phyloP scores from a whole-genome alignment of 1,140 invertebrate species.

The Kradibia gibbosae region DNA sequence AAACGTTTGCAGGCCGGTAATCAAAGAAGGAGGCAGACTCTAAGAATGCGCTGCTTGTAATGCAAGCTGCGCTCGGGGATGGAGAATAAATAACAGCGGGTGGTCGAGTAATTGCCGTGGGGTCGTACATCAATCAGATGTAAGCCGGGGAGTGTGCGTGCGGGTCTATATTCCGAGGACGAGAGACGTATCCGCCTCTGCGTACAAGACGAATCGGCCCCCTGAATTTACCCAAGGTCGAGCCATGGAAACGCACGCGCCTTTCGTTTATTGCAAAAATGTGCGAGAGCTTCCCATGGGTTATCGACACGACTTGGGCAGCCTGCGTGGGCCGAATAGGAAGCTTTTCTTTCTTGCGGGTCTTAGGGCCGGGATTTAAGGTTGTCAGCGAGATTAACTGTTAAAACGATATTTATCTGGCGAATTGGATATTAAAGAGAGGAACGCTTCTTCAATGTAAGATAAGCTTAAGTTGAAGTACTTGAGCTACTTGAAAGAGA shows the following conservation, averaged over 20 bases:
- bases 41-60: constrained; percentile 38
- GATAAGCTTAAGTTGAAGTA: too few species aligned
- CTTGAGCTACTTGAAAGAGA: too few species aligned
- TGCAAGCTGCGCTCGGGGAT: constrained; percentile 41
- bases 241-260: neutral
- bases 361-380: neutral
- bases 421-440: too few species aligned
- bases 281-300: neutral
- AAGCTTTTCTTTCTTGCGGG: neutral
- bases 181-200: neutral
- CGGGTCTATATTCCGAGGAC: neutral
- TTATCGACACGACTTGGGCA: neutral
- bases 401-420: neutral
- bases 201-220: neutral
- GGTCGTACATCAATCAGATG: constrained; percentile 50
- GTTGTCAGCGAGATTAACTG: neutral
- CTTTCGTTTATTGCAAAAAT: neutral
- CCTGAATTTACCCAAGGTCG: neutral
- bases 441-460: too few species aligned
- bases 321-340: neutral
- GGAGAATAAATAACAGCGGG: constrained; percentile 38
- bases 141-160: neutral
- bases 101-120: constrained; percentile 38
- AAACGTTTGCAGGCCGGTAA: neutral
- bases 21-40: neutral